Evolutionary conservation across 2,888 invertebrate species (phyloP).

Genomic region (Strigamia crassipes): DNA sequence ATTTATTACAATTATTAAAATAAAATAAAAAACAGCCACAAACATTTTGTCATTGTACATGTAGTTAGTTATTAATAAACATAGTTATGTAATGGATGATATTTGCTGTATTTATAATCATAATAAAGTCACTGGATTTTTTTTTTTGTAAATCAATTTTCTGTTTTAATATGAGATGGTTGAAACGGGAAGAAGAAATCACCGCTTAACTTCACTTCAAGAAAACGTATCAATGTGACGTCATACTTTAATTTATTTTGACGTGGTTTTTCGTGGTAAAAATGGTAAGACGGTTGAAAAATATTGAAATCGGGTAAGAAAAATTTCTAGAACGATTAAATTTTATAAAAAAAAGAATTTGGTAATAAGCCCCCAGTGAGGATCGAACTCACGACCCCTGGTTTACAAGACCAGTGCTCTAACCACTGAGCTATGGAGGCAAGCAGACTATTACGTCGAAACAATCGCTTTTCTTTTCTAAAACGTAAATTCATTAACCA

Average conservation of each 20-base stretch:
- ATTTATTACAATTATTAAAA: neutral
- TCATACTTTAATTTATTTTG: too few relatives aligned
- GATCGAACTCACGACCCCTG: conserved; percentile 84
- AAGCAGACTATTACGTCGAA: too few relatives aligned
- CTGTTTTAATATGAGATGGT: neutral
- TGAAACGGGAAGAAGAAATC: too few relatives aligned
- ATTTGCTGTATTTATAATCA: conserved; percentile 19
- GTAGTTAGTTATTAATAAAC: conserved; percentile 30
- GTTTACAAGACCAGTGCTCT: conserved; percentile 84
- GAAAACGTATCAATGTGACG: too few relatives aligned
- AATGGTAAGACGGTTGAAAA: too few relatives aligned
- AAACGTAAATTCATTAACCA: too few relatives aligned
- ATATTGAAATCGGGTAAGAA: neutral
- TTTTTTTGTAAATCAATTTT: neutral
- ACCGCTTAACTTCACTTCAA: too few relatives aligned
- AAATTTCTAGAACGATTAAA: neutral
- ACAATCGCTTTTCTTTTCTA: neutral
- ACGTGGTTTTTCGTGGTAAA: too few relatives aligned
- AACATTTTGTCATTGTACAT: neutral
- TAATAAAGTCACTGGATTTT: conserved; percentile 14
- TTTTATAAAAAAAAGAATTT: conserved; percentile 50
- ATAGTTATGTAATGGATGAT: conserved; percentile 24
- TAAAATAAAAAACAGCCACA: neutral
- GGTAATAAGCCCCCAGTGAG: conserved; percentile 74
- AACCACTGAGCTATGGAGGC: conserved; percentile 81